Percentiles rank a stretch among this genome's conserved stretches.
phyloP scores from a whole-genome alignment of 2,888 invertebrate species.

The Sarcophaga variegata region DNA sequence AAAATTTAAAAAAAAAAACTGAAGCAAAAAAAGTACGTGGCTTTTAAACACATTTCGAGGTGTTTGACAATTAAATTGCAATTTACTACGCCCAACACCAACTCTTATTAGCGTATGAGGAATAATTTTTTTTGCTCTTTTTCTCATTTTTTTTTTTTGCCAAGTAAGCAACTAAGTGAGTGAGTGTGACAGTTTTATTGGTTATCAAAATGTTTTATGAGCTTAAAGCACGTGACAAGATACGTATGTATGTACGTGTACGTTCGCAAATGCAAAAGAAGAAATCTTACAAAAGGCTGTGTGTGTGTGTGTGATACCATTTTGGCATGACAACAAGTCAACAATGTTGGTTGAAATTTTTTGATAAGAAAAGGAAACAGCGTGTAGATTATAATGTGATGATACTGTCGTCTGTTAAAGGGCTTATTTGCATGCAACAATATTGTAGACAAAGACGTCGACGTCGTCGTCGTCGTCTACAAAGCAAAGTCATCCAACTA shows the following conservation, averaged over 20 bases:
- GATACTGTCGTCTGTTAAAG: background rate
- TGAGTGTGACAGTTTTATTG: conserved; percentile 80
- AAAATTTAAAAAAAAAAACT: background rate
- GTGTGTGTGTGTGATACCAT: conserved; percentile 24
- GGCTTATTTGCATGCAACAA: conserved; percentile 32
- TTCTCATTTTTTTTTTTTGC: no score
- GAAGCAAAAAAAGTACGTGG: no score
- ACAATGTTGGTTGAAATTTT: conserved; percentile 54
- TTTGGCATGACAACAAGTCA: conserved; percentile 56
- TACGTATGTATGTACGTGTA: conserved; percentile 67
- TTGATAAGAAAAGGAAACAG: conserved; percentile 63
- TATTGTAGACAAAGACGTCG: background rate
- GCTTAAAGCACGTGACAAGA: conserved; percentile 72
- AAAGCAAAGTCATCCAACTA: conserved; percentile 47
- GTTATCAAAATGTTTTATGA: conserved; percentile 81
- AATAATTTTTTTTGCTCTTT: background rate
- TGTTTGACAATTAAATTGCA: conserved; percentile 30
- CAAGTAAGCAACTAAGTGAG: conserved; percentile 5
- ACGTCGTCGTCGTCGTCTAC: background rate
- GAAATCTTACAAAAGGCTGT: conserved; percentile 12
- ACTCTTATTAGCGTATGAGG: background rate
- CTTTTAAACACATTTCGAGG: conserved; percentile 13
- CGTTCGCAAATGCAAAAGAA: background rate
- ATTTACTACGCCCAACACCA: conserved; percentile 49
- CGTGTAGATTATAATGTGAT: background rate